Evolutionary conservation across 2,113 vertebrate species (phyloP).

Genomic region (Nanorana parkeri): DNA sequence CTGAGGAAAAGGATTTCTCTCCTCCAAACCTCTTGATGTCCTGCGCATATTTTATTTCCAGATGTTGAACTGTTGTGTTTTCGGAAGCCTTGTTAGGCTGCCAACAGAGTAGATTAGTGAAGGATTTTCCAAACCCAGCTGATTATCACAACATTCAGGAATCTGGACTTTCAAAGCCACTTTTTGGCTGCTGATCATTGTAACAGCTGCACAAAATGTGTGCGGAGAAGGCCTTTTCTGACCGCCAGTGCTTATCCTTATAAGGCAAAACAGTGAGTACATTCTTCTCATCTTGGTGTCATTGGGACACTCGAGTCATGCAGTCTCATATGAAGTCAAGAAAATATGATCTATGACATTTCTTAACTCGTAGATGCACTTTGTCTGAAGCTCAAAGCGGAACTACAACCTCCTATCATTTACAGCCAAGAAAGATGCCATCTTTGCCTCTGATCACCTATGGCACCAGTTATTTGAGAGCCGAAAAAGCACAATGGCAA

Average conservation of each 20-base stretch:
- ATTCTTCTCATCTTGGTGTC: slow-evolving; percentile 58
- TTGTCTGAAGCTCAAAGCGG: no score
- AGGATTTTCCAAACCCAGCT: slow-evolving; percentile 76
- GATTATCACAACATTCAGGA: slow-evolving; percentile 77
- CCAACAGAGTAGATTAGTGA: slow-evolving; percentile 68
- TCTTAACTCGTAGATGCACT: background rate
- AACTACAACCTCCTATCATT: no score
- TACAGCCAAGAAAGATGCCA: no score
- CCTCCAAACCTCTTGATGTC: slow-evolving; percentile 68
- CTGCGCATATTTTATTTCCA: slow-evolving; percentile 70
- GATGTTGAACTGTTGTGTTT: slow-evolving; percentile 77
- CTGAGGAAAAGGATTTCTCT: slow-evolving; percentile 68
- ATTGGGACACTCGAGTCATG: background rate
- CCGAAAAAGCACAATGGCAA: no score
- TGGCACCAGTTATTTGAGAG: no score
- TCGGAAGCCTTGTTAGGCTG: slow-evolving; percentile 74
- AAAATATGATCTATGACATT: background rate
- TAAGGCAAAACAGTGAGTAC: slow-evolving; percentile 69
- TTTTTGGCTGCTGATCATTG: slow-evolving; percentile 64
- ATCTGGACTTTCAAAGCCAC: slow-evolving; percentile 70
- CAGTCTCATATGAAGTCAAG: background rate
- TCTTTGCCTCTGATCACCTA: no score
- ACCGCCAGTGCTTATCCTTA: slow-evolving; percentile 65
- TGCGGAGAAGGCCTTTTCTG: slow-evolving; percentile 63
- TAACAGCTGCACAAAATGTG: slow-evolving; percentile 76